phyloP scores from a whole-genome alignment of 2,113 vertebrate genomes.

The Hyla sarda region DNA sequence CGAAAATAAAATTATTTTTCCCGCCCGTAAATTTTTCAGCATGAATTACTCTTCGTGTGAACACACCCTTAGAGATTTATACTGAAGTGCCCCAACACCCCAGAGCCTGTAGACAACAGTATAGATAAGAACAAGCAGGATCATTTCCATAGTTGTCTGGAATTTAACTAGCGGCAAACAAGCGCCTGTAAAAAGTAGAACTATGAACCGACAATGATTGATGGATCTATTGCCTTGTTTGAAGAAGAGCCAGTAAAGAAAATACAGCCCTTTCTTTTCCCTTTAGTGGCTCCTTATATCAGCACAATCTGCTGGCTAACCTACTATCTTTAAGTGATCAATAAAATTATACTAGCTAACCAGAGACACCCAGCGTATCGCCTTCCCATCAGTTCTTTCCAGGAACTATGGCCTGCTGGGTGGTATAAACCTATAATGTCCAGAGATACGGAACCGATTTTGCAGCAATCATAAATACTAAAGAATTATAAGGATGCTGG shows the following conservation, averaged over 20 bases:
- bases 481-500: conserved; percentile 50
- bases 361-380: not conserved
- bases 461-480: conserved; percentile 48
- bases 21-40: too few species aligned
- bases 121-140: not conserved
- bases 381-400: conserved; percentile 15
- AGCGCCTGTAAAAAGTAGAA: not conserved
- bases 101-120: not conserved
- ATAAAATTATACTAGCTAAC: conserved; percentile 25
- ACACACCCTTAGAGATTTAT: too few species aligned
- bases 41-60: too few species aligned
- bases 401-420: conserved; percentile 2
- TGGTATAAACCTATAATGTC: conserved; percentile 13
- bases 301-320: not conserved
- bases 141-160: not conserved
- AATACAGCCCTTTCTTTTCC: not conserved
- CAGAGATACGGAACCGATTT: not conserved
- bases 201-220: not conserved
- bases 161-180: not conserved
- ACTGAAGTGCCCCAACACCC: not conserved
- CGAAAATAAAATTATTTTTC: too few species aligned
- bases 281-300: not conserved
- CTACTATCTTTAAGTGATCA: not conserved
- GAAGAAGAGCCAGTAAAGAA: not conserved
- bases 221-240: not conserved